Conservation (phyloP, 2,888 invertebrate species). For the Scaptomyza tumidula region DNA sequence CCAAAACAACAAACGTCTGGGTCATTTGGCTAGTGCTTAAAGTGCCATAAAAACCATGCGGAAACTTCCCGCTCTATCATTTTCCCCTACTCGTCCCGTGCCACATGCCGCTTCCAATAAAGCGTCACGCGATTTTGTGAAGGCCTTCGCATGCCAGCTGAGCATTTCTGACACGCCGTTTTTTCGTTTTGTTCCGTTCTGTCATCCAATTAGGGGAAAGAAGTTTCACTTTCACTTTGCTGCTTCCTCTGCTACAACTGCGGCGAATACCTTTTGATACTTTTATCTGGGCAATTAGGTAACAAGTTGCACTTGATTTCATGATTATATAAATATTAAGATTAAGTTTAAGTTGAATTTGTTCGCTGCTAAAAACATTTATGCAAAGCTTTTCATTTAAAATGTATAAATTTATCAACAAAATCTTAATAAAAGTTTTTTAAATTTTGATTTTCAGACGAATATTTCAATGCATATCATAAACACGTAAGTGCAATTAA, state of each 20-base stretch:
- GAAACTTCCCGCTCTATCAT: conserved; percentile 6
- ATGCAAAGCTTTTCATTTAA: too few relatives aligned
- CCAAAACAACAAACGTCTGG: conserved; percentile 45
- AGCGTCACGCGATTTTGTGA: conserved; percentile 56
- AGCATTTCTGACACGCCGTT: conserved; percentile 48
- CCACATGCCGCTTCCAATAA: conserved; percentile 32
- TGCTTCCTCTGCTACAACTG: not conserved
- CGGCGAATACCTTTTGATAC: not conserved
- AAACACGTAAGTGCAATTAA: too few relatives aligned
- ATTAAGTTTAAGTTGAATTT: conserved; percentile 16
- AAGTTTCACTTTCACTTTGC: conserved; percentile 47
- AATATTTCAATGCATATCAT: too few relatives aligned
- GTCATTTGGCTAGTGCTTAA: conserved; percentile 65
- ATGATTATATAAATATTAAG: conserved; percentile 21
- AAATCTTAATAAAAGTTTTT: too few relatives aligned
- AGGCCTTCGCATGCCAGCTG: conserved; percentile 44
- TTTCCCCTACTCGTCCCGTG: not conserved
- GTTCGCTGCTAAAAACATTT: too few relatives aligned
- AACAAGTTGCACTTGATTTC: conserved; percentile 44
- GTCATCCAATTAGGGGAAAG: conserved; percentile 51
- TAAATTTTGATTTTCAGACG: too few relatives aligned
- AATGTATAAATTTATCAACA: too few relatives aligned
- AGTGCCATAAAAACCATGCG: conserved; percentile 48
- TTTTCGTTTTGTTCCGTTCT: conserved; percentile 30
- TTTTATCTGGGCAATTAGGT: conserved; percentile 33